Evolutionary conservation across 1,140 invertebrate species (phyloP), one percentile per base, ranked within the genome.

Genomic region (Drosophila ambigua): DNA sequence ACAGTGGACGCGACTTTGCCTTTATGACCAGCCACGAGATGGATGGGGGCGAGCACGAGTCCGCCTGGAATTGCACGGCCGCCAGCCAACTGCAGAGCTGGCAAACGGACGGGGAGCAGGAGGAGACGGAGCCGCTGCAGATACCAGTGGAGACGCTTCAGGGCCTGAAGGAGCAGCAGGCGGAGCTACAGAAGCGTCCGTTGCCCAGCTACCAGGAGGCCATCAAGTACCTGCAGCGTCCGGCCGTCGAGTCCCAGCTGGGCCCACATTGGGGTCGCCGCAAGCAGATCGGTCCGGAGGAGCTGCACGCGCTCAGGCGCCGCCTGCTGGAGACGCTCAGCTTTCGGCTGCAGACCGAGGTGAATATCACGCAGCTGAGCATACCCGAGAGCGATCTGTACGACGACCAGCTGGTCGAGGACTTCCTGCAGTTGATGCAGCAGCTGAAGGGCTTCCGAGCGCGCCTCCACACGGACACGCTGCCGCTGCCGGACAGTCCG

Each of bases 331-430:
- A 85, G 6, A 74, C 80, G 11, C 49, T 91, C 6, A 68, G 48
- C 11, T 75, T 75, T 8, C 77, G 79, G 0, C 49, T 91, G 44
- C 69, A 79, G 24, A 59, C 88, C 4, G 87, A 91, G 59, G 67
- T 91, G 6, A 91, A 88, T 39, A 90, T 91, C 11, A 91, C 82
- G 0, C 90, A 91, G 28, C 43, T 91, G 6, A 90, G 87, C 55
- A 90, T 91, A 35, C 90, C 90, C 7, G 90, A 91, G 54, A 78
- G 80, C 20, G 90, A 91, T 78, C 66, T 91, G 0, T 85, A 75
- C 13, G 85, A 91, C 46, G 83, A 84, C 39, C 82, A 84, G 23
- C 52, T 91, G 13, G 55, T 88, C 1, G 74, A 84, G 43, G 82
- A 91, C n/a, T 90, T 91, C n/a, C 48, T 88, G 0, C 51, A 57